Evolutionary conservation across 2,888 invertebrate species (phyloP).

Genomic region (Pecten maximus): DNA sequence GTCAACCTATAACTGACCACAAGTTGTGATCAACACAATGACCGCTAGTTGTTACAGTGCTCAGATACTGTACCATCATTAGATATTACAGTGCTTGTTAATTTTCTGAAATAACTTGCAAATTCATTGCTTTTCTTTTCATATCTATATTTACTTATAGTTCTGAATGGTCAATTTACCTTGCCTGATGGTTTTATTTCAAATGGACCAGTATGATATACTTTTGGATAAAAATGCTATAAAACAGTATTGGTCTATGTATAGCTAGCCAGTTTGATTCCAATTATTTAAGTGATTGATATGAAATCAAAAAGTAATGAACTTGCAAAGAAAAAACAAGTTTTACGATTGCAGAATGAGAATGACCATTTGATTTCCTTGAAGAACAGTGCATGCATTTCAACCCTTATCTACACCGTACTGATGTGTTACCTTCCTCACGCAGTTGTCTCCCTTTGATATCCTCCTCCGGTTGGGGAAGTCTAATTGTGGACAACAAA

Average conservation of each 20-base stretch:
- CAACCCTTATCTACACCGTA: background rate
- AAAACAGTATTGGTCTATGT: too few species aligned
- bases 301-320: background rate
- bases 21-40: background rate
- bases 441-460: conserved; percentile 13
- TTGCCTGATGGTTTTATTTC: background rate
- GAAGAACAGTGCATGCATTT: background rate
- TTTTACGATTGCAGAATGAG: background rate
- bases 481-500: conserved; percentile 23
- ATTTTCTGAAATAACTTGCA: conserved; percentile 2
- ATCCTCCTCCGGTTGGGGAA: background rate
- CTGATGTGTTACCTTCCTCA: conserved; percentile 21
- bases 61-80: background rate
- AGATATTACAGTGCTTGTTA: background rate
- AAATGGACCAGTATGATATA: background rate
- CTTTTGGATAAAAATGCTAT: too few species aligned
- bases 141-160: background rate
- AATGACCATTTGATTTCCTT: background rate
- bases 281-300: background rate
- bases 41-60: background rate
- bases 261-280: too few species aligned
- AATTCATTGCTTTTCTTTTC: background rate
- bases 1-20: too few species aligned
- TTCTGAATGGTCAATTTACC: background rate
- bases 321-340: conserved; percentile 1